Base-by-base conservation (phyloP, 2,888 invertebrate genomes). In the Notodonta dromedarius region DNA sequence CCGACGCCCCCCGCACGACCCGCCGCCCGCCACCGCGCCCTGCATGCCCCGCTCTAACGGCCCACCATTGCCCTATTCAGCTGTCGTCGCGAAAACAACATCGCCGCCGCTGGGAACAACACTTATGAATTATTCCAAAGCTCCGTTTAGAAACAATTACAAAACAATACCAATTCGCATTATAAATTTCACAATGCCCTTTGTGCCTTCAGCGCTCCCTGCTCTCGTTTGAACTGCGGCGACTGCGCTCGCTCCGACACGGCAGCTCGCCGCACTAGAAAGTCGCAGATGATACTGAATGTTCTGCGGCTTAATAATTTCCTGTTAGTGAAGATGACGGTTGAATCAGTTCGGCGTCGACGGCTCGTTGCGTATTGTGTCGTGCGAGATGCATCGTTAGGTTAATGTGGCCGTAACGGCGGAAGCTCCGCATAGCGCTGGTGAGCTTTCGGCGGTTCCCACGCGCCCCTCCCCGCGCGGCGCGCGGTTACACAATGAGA, bases 371-470 rank as follows among this genome's bases (percentile, higher is more conserved):
- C 76, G 82, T 80, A 80, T 71, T 74, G 80, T 83, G 80, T 83
- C 83, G 85, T 84, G 87, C 82, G 82, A 86, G 89, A 84, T 85
- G 89, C 86, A 85, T 90, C 90, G 89, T 90, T 90, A 89, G 85
- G 80, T 83, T 86, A 87, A 87, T 86, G 86, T 85, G 87, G 82
- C 82, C 85, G 82, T 81, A 82, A 83, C 89, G 87, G 89, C 93
- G 91, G 93, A 93, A 93, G 92, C 92, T 87, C 87, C 79, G 83
- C 86, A 85, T 84, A 82, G 85, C 81, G 76, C 67, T 74, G 71
- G 77, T 87, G 85, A 91, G 93, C 92, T 93, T 93, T 93, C 91
- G 93, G 93, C 80, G 90, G 90, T 93, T 93, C 93, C 93, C 93
- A 93, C 93, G 92, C 80, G 71, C 78, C 86, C 82, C 85, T 85